Conservation (phyloP, 2,888 invertebrate species). For the Girardia tigrina region DNA sequence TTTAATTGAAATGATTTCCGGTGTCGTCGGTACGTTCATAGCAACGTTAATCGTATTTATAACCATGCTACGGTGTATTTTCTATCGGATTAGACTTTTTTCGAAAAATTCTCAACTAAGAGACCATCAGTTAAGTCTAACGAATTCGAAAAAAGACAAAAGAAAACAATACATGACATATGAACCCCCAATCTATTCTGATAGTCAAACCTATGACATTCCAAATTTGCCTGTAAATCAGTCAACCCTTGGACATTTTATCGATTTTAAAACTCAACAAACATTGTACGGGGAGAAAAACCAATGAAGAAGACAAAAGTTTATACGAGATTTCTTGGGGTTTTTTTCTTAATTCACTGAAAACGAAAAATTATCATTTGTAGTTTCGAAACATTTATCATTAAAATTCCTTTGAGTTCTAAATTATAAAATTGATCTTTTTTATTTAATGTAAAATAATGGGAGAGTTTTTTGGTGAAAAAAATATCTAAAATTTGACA, state of each 20-base stretch:
- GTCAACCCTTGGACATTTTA: not conserved
- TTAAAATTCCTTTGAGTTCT: not conserved
- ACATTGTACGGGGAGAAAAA: slow-evolving; percentile 4
- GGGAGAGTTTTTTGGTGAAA: too few species aligned
- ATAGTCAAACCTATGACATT: slow-evolving; percentile 19
- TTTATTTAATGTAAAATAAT: not conserved
- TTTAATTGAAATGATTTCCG: slow-evolving; percentile 2
- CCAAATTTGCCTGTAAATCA: slow-evolving; percentile 8
- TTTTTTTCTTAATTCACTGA: too few species aligned
- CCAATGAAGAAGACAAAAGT: not conserved
- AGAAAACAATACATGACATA: slow-evolving; percentile 13
- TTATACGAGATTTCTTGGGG: too few species aligned
- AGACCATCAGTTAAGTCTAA: slow-evolving; percentile 4
- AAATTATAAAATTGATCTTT: not conserved
- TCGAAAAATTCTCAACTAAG: not conserved
- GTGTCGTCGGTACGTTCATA: not conserved
- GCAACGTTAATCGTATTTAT: not conserved
- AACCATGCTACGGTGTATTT: not conserved
- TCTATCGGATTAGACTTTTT: slow-evolving; percentile 8
- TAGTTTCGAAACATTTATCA: not conserved
- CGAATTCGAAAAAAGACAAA: not conserved
- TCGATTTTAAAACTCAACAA: slow-evolving; percentile 23
- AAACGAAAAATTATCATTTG: not conserved
- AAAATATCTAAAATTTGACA: too few species aligned
- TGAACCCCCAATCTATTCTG: slow-evolving; percentile 5